Percentiles rank a stretch among this genome's conserved stretches.
Evolutionary conservation across 2,888 invertebrate species (phyloP).

Genomic region (Punctoribates punctum): DNA sequence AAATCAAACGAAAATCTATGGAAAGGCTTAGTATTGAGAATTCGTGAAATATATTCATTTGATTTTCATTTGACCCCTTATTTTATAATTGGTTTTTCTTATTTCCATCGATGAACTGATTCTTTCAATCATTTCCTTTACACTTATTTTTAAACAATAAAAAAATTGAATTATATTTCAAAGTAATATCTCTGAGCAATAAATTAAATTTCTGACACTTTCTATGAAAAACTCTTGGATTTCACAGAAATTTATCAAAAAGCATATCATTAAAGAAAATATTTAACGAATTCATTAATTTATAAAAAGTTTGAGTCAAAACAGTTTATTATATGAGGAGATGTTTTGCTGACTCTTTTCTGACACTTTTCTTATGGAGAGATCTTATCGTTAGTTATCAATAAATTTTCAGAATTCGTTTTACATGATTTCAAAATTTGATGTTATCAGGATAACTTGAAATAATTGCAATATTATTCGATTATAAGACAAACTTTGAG

Average conservation of each 20-base stretch:
- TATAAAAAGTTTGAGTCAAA: neutral
- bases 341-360: too few relatives aligned
- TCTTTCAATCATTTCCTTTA: neutral
- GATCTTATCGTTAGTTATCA: neutral
- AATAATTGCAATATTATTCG: conserved; percentile 6
- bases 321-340: neutral
- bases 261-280: neutral
- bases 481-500: neutral
- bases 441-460: neutral
- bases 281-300: neutral
- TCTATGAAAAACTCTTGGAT: neutral
- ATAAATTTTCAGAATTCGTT: neutral
- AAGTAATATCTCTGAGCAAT: neutral
- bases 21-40: too few relatives aligned
- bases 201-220: neutral
- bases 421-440: conserved; percentile 6
- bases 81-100: neutral
- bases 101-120: neutral
- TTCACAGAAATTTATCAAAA: neutral
- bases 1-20: too few relatives aligned
- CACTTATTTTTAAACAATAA: neutral
- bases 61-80: neutral
- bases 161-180: neutral
- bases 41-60: too few relatives aligned
- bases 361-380: too few relatives aligned